These are phyloP conservation scores for Odontocolon sp. DNA, from an alignment of 2,888 invertebrate species.

Conservation along the genomic window DNA sequence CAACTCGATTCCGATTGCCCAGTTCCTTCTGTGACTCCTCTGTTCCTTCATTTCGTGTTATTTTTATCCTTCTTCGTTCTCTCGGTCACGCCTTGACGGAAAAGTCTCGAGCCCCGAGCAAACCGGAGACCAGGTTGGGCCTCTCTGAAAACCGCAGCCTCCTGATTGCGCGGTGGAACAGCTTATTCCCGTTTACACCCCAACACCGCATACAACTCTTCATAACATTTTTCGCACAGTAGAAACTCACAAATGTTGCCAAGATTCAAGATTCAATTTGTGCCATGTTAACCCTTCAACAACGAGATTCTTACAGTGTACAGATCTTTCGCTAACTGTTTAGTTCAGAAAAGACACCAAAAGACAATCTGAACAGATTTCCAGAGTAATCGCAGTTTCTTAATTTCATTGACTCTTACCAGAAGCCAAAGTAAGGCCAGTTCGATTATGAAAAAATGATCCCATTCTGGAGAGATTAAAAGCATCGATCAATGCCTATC, in stretches of 20 bases:
- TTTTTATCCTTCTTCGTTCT: neutral
- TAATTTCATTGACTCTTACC: too few relatives aligned
- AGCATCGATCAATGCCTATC: neutral
- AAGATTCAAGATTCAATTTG: slow-evolving; percentile 6
- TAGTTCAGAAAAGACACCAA: too few relatives aligned
- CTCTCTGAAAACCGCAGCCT: slow-evolving; percentile 70
- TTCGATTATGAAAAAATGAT: too few relatives aligned
- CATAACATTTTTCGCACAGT: too few relatives aligned
- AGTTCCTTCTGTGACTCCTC: slow-evolving; percentile 26
- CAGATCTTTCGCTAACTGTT: too few relatives aligned
- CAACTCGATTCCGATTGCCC: slow-evolving; percentile 46
- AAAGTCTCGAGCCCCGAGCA: slow-evolving; percentile 55
- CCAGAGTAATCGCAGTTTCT: too few relatives aligned
- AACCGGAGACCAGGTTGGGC: neutral
- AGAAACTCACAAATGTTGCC: slow-evolving; percentile 1
- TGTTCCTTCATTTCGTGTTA: neutral
- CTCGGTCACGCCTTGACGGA: slow-evolving; percentile 66
- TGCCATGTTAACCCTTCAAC: too few relatives aligned
- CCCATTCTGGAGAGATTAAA: too few relatives aligned
- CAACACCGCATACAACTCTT: slow-evolving; percentile 28
- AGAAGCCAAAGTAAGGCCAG: too few relatives aligned
- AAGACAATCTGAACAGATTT: too few relatives aligned
- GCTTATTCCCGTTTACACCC: slow-evolving; percentile 72
- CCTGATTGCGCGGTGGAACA: slow-evolving; percentile 70
- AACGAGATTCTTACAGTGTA: too few relatives aligned